Percentiles rank a stretch among this genome's conserved stretches.
Conservation (phyloP, 64 coral and sea anemone genomes). For the Cladopsammia gracilis region DNA sequence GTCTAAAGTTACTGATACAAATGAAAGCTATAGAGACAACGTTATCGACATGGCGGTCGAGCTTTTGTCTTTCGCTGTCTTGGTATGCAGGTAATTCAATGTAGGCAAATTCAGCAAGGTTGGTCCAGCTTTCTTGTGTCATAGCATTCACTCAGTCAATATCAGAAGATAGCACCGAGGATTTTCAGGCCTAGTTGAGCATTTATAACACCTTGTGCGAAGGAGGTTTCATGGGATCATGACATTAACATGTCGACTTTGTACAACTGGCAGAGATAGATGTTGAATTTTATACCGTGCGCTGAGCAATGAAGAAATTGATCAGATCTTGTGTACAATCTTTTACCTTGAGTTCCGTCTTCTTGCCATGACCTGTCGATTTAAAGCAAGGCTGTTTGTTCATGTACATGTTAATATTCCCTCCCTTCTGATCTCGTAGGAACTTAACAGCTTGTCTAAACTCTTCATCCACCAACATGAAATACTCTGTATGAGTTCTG, state of each 20-base stretch:
- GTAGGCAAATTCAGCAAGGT: not conserved
- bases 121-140: not conserved
- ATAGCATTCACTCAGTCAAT: slow-evolving; percentile 6
- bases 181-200: slow-evolving; percentile 4
- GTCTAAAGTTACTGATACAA: too few species aligned
- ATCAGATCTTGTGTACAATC: not conserved
- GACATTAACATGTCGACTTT: not conserved
- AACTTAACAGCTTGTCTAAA: slow-evolving; percentile 21
- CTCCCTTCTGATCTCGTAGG: slow-evolving; percentile 13
- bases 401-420: slow-evolving; percentile 24
- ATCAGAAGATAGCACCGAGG: not conserved
- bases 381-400: slow-evolving; percentile 38
- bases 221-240: not conserved
- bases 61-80: slow-evolving; percentile 5
- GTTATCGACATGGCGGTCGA: not conserved
- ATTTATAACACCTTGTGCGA: not conserved
- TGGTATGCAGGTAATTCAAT: slow-evolving; percentile 8
- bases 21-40: too few species aligned
- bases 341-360: not conserved
- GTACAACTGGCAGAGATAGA: slow-evolving; percentile 32
- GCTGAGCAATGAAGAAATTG: slow-evolving; percentile 4
- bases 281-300: slow-evolving; percentile 4
- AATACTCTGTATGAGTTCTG: slow-evolving; percentile 36
- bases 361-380: slow-evolving; percentile 19
- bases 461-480: slow-evolving; percentile 21